Evolutionary conservation across 2,113 vertebrate genomes (phyloP).

Genomic region (Athene cunicularia): DNA sequence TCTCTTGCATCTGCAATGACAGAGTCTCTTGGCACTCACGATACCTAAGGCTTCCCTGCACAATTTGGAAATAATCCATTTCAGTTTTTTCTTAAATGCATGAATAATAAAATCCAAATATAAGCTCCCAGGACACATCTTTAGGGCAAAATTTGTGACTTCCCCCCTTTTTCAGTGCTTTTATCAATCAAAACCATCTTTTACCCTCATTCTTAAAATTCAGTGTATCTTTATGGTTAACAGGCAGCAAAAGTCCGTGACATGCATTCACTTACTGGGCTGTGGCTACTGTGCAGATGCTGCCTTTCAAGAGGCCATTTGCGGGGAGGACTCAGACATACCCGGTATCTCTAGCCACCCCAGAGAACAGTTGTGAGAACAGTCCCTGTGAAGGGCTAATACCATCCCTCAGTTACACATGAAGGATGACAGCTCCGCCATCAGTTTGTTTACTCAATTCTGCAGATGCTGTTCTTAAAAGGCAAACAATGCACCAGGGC

Average conservation of each 20-base stretch:
- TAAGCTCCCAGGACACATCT: background rate
- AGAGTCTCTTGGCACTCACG: background rate
- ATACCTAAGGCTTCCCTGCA: background rate
- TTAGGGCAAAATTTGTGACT: background rate
- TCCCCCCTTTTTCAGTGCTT: background rate
- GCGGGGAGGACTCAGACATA: background rate
- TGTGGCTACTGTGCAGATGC: background rate
- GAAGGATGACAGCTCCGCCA: slow-evolving; percentile 3
- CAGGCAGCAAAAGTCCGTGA: background rate
- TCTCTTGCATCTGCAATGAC: background rate
- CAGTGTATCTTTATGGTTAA: background rate
- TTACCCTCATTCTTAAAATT: background rate
- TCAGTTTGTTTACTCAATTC: background rate
- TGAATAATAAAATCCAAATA: background rate
- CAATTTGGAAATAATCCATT: background rate
- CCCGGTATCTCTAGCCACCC: background rate
- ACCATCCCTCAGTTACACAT: background rate
- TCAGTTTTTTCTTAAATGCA: background rate
- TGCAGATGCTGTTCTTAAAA: background rate
- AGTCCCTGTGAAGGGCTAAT: background rate
- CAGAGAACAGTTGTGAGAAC: background rate
- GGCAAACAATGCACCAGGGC: background rate
- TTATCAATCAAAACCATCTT: background rate
- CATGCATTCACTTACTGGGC: background rate
- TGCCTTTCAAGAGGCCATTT: background rate